A percentile compares a stretch with the other conserved stretches of the same genome.
phyloP scores from a whole-genome alignment of 1,140 invertebrate species.

The Drosophila ohnishii region DNA sequence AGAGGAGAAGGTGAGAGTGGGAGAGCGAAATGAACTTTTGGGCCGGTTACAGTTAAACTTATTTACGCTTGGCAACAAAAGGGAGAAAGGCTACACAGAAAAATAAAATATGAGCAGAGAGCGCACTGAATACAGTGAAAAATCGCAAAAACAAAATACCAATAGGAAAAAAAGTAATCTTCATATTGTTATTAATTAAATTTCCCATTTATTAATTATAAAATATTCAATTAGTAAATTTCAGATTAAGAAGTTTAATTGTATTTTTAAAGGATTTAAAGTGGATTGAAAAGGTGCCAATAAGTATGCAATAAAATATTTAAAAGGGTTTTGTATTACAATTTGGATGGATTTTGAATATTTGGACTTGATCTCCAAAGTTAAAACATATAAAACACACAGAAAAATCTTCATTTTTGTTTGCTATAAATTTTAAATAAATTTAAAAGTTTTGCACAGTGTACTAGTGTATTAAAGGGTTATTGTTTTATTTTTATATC shows the following conservation, averaged over 20 bases:
- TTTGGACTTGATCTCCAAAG: too few species aligned
- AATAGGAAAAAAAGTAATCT: too few species aligned
- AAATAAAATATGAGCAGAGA: background rate
- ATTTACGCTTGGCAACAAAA: slow-evolving; percentile 53
- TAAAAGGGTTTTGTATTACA: background rate
- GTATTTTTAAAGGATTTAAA: background rate
- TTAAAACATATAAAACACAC: too few species aligned
- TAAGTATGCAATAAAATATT: slow-evolving; percentile 5
- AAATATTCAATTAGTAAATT: background rate
- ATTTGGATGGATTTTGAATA: background rate
- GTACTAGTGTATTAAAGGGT: background rate
- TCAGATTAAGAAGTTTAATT: background rate
- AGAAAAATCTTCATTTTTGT: background rate
- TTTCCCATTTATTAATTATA: too few species aligned
- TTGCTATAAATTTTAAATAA: background rate
- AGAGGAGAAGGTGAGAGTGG: background rate
- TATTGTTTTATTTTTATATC: slow-evolving; percentile 15
- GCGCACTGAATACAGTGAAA: background rate
- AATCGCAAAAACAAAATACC: too few species aligned
- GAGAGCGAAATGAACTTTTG: slow-evolving; percentile 28
- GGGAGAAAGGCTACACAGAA: slow-evolving; percentile 14
- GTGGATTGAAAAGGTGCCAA: background rate
- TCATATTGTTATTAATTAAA: too few species aligned
- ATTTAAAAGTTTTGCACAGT: background rate
- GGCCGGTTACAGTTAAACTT: slow-evolving; percentile 27